Base-by-base conservation (phyloP, 1,140 invertebrate genomes). In the Aphelinus atriplicis region DNA sequence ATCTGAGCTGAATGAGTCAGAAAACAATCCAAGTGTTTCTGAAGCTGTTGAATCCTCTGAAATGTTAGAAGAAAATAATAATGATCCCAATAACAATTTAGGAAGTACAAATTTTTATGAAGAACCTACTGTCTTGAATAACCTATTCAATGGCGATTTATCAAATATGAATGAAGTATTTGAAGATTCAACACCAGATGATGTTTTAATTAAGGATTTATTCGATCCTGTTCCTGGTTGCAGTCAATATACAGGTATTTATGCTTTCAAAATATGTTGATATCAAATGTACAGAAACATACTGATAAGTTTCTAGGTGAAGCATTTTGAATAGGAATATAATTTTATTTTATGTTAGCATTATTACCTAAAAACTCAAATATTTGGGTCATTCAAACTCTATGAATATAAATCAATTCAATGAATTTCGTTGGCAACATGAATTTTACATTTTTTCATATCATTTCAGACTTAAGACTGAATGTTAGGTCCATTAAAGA, bases 31-130 rank as follows among this genome's bases (percentile, higher is more conserved):
- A 10, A 60, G 3, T 45, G 45, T 9, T 70, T 58, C 53, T 57
- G 2, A 3, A 50, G 53, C 72, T 56, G 5, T 7, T 43, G 6
- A 69, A 53, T 57, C 53, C 51, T 50, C 68, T 45, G 75, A 79
- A 62, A 76, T 78, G 5, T 58, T 79, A 3, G 77, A 81, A 65
- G 79, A 80, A 66, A 82, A 83, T 68, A 81, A 82, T 56, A 81
- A 83, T 53, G 80, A 81, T 72, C 76, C 80, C 7, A 80, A 81
- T 58, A 83, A 80, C 73, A 81, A 81, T 64, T 75, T 80, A 47
- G 57, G 61, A 60, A 55, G 42, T 46, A 58, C 7, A n/a, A 69
- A 48, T 60, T 65, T 63, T 50, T 10, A 67, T 1, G 70, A 63
- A 50, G 46, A 62, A 42, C 9, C 7, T 47, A 64, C 42, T 26